Percentiles rank a stretch among this genome's conserved stretches.
Evolutionary conservation across 2,888 invertebrate genomes (phyloP).

Genomic region (Ametastegia equiseti): DNA sequence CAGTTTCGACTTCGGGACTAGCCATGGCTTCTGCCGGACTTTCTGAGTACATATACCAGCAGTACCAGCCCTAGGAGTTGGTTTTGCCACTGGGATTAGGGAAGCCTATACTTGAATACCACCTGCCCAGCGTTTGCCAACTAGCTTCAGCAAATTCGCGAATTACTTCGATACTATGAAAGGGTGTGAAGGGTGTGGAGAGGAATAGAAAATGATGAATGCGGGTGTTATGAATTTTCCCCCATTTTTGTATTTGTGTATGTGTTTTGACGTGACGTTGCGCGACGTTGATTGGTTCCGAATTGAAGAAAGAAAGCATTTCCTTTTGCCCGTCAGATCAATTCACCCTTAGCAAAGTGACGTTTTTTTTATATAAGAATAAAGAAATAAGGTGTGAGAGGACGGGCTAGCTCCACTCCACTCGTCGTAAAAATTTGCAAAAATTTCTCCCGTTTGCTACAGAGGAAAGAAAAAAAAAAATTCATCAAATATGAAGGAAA

Average conservation of each 20-base stretch:
- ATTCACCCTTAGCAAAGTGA: not conserved
- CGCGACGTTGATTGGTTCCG: not conserved
- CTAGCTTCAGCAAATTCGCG: not conserved
- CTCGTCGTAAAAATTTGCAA: too few species aligned
- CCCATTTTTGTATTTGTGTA: not conserved
- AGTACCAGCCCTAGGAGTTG: not conserved
- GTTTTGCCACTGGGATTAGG: constrained; percentile 9
- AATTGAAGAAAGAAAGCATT: not conserved
- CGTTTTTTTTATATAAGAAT: not conserved
- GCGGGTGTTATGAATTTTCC: too few species aligned
- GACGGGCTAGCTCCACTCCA: too few species aligned
- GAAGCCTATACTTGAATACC: constrained; percentile 32
- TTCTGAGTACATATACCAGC: constrained; percentile 31
- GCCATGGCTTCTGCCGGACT: constrained; percentile 32
- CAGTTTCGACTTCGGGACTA: too few species aligned
- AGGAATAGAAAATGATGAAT: too few species aligned
- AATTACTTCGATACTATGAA: too few species aligned
- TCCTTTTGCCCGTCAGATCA: not conserved
- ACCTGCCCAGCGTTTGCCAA: not conserved
- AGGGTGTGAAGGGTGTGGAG: too few species aligned
- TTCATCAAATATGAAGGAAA: too few species aligned
- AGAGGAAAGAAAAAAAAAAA: too few species aligned
- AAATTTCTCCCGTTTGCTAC: too few species aligned
- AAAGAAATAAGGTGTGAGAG: not conserved
- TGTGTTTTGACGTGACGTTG: not conserved